Evolutionary conservation across 2,113 vertebrate species (phyloP).

Genomic region (Apeltes quadracus): DNA sequence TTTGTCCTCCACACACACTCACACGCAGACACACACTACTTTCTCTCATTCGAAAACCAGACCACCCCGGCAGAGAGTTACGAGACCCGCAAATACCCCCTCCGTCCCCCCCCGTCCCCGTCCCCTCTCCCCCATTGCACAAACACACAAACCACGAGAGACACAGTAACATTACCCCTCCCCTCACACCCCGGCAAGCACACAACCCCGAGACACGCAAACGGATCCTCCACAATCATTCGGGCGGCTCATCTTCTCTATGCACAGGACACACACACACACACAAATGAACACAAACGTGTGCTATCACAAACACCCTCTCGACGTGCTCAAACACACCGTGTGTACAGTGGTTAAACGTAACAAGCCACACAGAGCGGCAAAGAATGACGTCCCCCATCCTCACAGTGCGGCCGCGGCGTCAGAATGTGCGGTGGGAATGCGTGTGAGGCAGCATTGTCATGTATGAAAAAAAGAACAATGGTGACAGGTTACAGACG

Average conservation of each 20-base stretch:
- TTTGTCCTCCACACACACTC: constrained; percentile 16
- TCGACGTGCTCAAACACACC: constrained; percentile 48
- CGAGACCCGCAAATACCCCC: constrained; percentile 64
- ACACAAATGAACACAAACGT: constrained; percentile 9
- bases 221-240: constrained; percentile 18
- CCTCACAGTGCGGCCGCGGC: neutral
- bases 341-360: constrained; percentile 20
- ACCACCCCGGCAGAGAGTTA: constrained; percentile 71
- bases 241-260: constrained; percentile 12
- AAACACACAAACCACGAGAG: constrained; percentile 56
- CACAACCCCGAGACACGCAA: constrained; percentile 45
- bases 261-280: constrained; percentile 19
- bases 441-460: neutral
- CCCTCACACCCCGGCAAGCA: constrained; percentile 23
- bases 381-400: constrained; percentile 24
- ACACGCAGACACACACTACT: constrained; percentile 24
- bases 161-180: constrained; percentile 50
- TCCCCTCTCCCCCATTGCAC: constrained; percentile 17
- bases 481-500: neutral
- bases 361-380: constrained; percentile 19
- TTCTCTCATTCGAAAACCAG: constrained; percentile 44
- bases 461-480: constrained; percentile 2
- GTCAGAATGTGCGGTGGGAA: constrained; percentile 1
- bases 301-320: constrained; percentile 32
- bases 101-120: constrained; percentile 3